Evolutionary conservation across 2,797 vertebrate genomes (phyloP).

Genomic region (Oophaga sylvatica): DNA sequence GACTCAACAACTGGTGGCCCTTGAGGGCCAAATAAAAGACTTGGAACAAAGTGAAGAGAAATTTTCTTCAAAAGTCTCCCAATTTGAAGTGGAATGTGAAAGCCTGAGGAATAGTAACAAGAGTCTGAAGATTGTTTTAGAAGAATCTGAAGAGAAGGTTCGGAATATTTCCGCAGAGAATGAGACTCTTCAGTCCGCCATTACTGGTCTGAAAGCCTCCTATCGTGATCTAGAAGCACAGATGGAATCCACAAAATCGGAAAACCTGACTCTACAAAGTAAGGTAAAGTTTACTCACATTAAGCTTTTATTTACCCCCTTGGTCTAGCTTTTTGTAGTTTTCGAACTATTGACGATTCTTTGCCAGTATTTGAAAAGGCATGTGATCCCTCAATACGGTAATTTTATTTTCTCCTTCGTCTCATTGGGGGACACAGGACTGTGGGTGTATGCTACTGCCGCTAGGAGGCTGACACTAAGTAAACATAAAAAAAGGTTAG

Average conservation of each 20-base stretch:
- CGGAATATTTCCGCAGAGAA: constrained; percentile 64
- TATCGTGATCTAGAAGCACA: constrained; percentile 71
- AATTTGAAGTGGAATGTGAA: constrained; percentile 66
- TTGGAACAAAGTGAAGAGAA: constrained; percentile 51
- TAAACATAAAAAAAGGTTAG: too few relatives aligned
- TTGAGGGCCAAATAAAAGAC: constrained; percentile 69
- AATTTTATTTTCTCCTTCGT: too few relatives aligned
- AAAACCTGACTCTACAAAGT: constrained; percentile 71
- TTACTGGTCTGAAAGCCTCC: constrained; percentile 70
- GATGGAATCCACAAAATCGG: constrained; percentile 68
- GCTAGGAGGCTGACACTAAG: too few relatives aligned
- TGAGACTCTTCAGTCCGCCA: constrained; percentile 62
- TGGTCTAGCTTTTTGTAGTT: too few relatives aligned
- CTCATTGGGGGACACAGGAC: too few relatives aligned
- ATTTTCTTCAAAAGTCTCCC: constrained; percentile 64
- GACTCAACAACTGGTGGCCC: constrained; percentile 61
- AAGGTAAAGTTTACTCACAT: constrained; percentile 74
- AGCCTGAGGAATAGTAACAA: constrained; percentile 69
- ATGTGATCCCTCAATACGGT: too few relatives aligned
- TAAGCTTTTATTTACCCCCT: not conserved
- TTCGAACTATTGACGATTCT: too few relatives aligned
- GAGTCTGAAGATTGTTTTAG: constrained; percentile 65
- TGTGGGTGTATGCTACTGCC: too few relatives aligned
- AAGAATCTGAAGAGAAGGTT: constrained; percentile 70
- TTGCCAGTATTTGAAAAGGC: too few relatives aligned